These are phyloP conservation scores for Lonchura striata DNA, from an alignment of 2,113 vertebrate species.

Conservation along the genomic window DNA sequence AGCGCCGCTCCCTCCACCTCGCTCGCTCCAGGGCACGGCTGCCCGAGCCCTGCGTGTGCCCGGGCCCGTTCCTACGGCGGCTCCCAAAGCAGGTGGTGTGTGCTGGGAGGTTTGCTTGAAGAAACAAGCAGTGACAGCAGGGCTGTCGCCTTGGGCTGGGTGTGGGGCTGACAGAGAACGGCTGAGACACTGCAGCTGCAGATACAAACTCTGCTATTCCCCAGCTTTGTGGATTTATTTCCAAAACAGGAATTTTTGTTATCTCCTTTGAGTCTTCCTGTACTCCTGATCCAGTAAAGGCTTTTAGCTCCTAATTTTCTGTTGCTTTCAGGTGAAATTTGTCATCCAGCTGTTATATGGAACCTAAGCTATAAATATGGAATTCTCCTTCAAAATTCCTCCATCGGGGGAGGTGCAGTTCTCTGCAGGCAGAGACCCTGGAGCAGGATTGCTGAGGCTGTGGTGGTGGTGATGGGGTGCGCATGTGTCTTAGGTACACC, in stretches of 20 bases:
- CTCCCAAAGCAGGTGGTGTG: neutral
- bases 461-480: neutral
- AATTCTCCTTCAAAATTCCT: neutral
- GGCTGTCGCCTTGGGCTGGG: neutral
- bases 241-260: neutral
- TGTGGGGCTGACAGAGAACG: neutral
- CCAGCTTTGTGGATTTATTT: neutral
- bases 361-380: neutral
- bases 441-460: fast-evolving
- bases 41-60: fast-evolving
- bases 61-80: fast-evolving
- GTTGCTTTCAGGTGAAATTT: neutral
- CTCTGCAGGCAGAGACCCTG: neutral
- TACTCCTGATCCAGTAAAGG: neutral
- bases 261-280: neutral
- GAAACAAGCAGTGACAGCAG: neutral
- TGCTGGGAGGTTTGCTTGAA: neutral
- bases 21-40: fast-evolving
- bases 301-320: neutral
- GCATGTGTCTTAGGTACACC: fast-evolving
- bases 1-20: neutral
- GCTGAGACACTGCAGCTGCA: neutral
- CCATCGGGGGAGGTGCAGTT: neutral
- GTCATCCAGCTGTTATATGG: neutral
- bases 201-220: neutral